These are phyloP conservation scores for Sebastes nivosus DNA, from an alignment of 2,797 vertebrate species.

Conservation along the genomic window DNA sequence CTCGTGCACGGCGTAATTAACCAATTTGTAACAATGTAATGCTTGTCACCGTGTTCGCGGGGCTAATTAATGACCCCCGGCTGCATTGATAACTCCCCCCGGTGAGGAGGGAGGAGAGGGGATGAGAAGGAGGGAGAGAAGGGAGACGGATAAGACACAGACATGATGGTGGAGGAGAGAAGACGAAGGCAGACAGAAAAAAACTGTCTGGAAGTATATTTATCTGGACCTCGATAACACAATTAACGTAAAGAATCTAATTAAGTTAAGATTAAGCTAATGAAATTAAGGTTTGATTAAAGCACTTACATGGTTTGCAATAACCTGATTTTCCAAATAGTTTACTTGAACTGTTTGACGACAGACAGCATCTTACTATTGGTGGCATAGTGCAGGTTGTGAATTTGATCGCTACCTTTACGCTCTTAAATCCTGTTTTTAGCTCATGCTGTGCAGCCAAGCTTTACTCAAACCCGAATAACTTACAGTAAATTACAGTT, in stretches of 20 bases:
- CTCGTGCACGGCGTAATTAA: constrained; percentile 77
- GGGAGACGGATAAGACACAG: background rate
- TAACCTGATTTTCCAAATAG: constrained; percentile 27
- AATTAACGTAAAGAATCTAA: constrained; percentile 25
- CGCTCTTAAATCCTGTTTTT: background rate
- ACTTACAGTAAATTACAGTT: background rate
- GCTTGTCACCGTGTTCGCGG: constrained; percentile 76
- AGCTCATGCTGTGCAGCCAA: background rate
- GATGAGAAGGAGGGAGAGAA: constrained; percentile 8
- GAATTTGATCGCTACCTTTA: background rate
- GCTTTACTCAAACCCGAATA: background rate
- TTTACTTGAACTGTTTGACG: background rate
- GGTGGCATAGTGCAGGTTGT: background rate
- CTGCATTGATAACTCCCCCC: constrained; percentile 74
- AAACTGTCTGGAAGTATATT: constrained; percentile 8
- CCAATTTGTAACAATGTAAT: constrained; percentile 86
- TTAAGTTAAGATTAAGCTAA: constrained; percentile 19
- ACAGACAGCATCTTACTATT: background rate
- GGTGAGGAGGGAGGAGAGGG: constrained; percentile 4
- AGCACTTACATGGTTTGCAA: background rate
- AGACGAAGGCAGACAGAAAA: background rate
- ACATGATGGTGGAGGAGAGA: background rate
- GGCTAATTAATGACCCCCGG: constrained; percentile 81
- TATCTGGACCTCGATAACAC: constrained; percentile 14
- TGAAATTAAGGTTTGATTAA: background rate